Conservation (phyloP, 2,888 invertebrate genomes). For the Philereme transversata region DNA sequence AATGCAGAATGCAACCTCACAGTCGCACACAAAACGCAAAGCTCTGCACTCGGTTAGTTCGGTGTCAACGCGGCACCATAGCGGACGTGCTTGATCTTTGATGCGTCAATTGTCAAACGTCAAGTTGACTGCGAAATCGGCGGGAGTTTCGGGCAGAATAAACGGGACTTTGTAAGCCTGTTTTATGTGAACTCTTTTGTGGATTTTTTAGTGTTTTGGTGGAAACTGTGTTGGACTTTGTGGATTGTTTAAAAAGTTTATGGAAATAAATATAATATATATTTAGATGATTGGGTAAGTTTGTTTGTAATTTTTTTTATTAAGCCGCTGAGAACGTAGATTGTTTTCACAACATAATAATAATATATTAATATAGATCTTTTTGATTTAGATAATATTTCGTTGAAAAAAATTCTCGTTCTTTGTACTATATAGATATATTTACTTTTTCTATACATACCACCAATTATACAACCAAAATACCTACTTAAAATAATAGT, state of each 20-base stretch:
- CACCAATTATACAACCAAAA: too few relatives aligned
- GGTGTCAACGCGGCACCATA: conserved; percentile 50
- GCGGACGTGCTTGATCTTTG: conserved; percentile 52
- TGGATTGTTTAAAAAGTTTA: conserved; percentile 14
- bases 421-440: too few relatives aligned
- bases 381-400: too few relatives aligned
- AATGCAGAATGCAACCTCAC: conserved; percentile 16
- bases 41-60: conserved; percentile 41
- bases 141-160: conserved; percentile 12
- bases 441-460: too few relatives aligned
- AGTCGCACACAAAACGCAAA: conserved; percentile 16
- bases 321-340: too few relatives aligned
- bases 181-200: conserved; percentile 16
- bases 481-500: too few relatives aligned
- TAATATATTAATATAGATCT: too few relatives aligned
- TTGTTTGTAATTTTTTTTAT: conserved; percentile 2
- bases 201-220: conserved; percentile 14
- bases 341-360: too few relatives aligned
- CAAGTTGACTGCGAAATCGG: conserved; percentile 31
- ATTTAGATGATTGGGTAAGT: conserved; percentile 17
- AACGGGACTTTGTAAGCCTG: conserved; percentile 16
- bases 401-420: too few relatives aligned
- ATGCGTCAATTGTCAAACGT: conserved; percentile 44
- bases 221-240: conserved; percentile 8
- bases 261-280: conserved; percentile 2